Evolutionary conservation across 2,113 vertebrate species (phyloP).

Genomic region (Catharus bicknelli): DNA sequence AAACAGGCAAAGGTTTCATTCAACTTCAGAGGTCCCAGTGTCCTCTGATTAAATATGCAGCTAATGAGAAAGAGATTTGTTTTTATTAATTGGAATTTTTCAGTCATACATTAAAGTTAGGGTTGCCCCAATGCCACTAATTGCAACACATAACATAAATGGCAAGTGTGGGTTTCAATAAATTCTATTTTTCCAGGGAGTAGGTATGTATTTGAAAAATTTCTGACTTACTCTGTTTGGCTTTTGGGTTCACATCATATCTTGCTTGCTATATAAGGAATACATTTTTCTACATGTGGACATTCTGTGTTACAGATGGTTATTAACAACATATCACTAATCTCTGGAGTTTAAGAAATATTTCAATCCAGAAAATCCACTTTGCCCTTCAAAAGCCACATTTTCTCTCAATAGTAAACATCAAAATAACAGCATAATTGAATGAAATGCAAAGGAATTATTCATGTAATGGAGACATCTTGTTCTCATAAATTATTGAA

Average conservation of each 20-base stretch:
- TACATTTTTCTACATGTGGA: neutral
- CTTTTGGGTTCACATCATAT: neutral
- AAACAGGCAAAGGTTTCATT: neutral
- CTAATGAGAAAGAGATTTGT: accelerated
- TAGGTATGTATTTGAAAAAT: accelerated
- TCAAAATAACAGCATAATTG: conserved; percentile 61
- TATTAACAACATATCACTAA: neutral
- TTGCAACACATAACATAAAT: neutral
- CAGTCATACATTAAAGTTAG: neutral
- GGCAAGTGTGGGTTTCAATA: neutral
- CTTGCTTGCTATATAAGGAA: neutral
- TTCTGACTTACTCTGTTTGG: neutral
- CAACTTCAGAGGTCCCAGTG: neutral
- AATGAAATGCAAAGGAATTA: conserved; percentile 72
- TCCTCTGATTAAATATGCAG: neutral
- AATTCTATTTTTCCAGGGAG: neutral
- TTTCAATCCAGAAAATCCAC: neutral
- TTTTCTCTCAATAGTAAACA: conserved; percentile 42
- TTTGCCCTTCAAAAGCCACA: conserved; percentile 32
- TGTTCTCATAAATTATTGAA: conserved; percentile 71
- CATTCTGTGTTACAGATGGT: neutral
- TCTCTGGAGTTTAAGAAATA: neutral
- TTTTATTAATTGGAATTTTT: neutral
- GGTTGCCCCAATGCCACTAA: neutral
- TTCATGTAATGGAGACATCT: conserved; percentile 73